Base-by-base conservation (phyloP, 2,888 invertebrate genomes). In the Perizoma flavofasciatum region DNA sequence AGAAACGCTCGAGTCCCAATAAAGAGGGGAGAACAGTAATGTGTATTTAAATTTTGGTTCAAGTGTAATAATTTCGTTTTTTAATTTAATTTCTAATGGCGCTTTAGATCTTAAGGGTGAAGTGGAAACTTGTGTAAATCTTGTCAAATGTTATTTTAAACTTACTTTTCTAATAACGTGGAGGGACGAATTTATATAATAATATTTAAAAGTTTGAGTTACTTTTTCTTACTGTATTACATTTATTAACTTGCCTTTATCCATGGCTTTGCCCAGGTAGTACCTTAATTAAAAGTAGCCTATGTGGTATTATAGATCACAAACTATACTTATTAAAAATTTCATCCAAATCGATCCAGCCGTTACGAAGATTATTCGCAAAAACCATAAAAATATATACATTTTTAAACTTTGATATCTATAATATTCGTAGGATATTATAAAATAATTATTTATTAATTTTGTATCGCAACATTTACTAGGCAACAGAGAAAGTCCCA, bases 41-140 rank as follows among this genome's bases (percentile, higher is more conserved):
- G 90, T 85, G 81, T 88, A 92, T 92, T 92, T 91, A 92, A 92
- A 92, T 92, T 89, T 88, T 80, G 85, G 85, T 85, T 89, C 86
- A 83, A 92, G 88, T 88, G 86, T 86, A 88, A 90, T 92, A 91
- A 90, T 88, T 92, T 83, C 80, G 78, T 87, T 90, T 91, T 92
- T 91, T 91, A 91, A 92, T 92, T 92, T 92, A 92, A 90, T 92
- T 90, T 89, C 82, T 88, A 88, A 87, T 86, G 77, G 72, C 67
- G 72, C 78, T 77, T 75, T 87, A 85, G 85, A 83, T 86, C 81
- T 68, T 72, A 72, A 45, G 85, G 84, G 87, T 77, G 81, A 78
- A 68, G 68, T 69, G 70, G 71, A 68, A 77, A 67, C 69, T 68
- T 58, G 61, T 75, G 74, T 82, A 81, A 83, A 80, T 82, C 79